Conservation (phyloP, 2,113 vertebrate species). For the Megaceryle maxima region DNA sequence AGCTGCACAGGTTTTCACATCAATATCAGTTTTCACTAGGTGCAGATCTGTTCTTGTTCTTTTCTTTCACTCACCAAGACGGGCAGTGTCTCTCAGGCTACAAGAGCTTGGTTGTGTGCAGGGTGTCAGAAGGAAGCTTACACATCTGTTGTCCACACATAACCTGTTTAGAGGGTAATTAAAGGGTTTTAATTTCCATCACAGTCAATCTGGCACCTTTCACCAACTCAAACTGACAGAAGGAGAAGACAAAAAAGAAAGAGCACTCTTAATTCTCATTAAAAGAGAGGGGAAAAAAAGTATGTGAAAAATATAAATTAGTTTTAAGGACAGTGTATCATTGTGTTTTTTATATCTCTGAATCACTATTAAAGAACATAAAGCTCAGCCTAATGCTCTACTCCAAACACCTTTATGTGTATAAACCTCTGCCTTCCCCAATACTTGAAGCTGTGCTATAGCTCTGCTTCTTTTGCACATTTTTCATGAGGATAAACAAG, state of each 20-base stretch:
- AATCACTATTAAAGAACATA: neutral
- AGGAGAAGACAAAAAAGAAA: conserved; percentile 16
- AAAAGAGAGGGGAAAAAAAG: neutral
- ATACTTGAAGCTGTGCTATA: accelerated
- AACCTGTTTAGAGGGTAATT: conserved; percentile 55
- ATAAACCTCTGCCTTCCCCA: neutral
- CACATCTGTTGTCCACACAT: neutral
- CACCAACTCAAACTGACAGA: conserved; percentile 1
- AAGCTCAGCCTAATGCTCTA: neutral
- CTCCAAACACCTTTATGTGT: neutral
- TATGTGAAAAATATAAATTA: neutral
- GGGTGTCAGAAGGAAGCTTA: conserved; percentile 23
- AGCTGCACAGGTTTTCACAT: neutral
- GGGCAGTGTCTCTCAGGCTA: neutral
- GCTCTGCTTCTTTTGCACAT: neutral
- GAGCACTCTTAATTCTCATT: neutral
- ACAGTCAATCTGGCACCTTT: conserved; percentile 50
- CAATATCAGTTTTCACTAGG: neutral
- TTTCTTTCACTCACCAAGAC: neutral
- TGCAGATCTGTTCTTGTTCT: neutral
- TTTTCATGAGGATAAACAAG: neutral
- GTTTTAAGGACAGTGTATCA: neutral
- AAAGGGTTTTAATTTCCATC: conserved; percentile 56
- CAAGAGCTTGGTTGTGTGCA: neutral
- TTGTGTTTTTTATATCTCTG: neutral